A percentile compares a stretch with the other conserved stretches of the same genome.
Conservation (phyloP, 2,113 vertebrate species). For the Nothocercus nigrocapillus region DNA sequence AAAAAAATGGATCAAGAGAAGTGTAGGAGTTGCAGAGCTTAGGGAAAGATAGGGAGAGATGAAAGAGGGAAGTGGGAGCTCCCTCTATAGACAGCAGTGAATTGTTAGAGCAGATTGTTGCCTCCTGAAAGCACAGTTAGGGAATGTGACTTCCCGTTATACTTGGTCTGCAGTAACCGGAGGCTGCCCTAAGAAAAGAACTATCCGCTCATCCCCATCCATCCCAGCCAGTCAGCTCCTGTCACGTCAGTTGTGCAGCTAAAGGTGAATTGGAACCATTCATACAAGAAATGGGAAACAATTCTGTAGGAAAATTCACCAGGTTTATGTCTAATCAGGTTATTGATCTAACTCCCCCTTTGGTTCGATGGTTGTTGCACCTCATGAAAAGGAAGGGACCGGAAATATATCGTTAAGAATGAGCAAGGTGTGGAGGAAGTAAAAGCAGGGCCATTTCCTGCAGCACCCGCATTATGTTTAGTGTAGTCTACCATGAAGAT, state of each 20-base stretch:
- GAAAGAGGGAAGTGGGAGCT: not conserved
- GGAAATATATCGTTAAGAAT: not conserved
- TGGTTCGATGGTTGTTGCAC: not conserved
- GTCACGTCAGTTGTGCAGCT: not conserved
- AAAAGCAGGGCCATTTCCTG: not conserved
- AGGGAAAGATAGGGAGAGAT: not conserved
- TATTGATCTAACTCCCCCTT: not conserved
- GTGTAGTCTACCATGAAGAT: not conserved
- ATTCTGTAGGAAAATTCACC: not conserved
- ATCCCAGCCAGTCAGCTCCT: not conserved
- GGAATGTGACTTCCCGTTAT: not conserved
- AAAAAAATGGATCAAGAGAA: not conserved
- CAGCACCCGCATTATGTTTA: not conserved
- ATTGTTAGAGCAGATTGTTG: not conserved
- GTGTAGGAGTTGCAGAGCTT: not conserved
- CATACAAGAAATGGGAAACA: not conserved
- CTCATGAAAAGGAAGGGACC: not conserved
- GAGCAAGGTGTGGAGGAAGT: not conserved
- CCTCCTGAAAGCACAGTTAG: not conserved
- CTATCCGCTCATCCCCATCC: not conserved
- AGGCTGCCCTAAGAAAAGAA: not conserved
- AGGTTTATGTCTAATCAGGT: not conserved
- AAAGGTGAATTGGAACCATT: not conserved
- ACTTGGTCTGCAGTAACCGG: not conserved
- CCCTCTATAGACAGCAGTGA: not conserved